phyloP scores from a whole-genome alignment of 2,113 vertebrate species.

The Onychorhynchus coronatus region DNA sequence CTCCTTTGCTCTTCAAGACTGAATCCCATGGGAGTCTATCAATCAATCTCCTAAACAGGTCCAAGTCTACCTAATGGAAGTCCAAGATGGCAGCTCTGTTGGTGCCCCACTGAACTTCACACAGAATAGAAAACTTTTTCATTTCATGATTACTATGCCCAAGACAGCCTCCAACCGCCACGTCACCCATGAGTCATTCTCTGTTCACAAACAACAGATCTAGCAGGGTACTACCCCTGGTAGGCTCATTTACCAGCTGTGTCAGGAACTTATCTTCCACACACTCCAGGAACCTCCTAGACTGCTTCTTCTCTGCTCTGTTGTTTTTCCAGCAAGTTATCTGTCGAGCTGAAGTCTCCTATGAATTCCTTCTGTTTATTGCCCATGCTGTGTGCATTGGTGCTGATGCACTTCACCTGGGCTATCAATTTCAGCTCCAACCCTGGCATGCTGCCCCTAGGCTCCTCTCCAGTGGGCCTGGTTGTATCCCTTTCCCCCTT shows the following conservation, averaged over 20 bases:
- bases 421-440: not conserved
- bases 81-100: not conserved
- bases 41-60: not conserved
- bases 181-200: not conserved
- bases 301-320: not conserved
- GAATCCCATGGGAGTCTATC: not conserved
- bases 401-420: not conserved
- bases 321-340: not conserved
- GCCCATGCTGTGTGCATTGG: not conserved
- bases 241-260: not conserved
- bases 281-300: not conserved
- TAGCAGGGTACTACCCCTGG: not conserved
- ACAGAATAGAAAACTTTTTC: not conserved
- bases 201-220: not conserved
- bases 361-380: not conserved
- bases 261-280: not conserved
- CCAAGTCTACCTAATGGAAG: not conserved
- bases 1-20: not conserved
- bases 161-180: not conserved
- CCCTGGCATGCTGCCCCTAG: too few relatives aligned
- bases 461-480: not conserved
- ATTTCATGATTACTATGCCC: not conserved
- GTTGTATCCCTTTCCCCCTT: rapidly evolving
- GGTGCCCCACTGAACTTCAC: not conserved
- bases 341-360: not conserved